Percentiles rank a stretch among this genome's conserved stretches.
These are phyloP conservation scores for Platycnemis pennipes DNA, from an alignment of 2,888 invertebrate genomes.

Conservation along the genomic window DNA sequence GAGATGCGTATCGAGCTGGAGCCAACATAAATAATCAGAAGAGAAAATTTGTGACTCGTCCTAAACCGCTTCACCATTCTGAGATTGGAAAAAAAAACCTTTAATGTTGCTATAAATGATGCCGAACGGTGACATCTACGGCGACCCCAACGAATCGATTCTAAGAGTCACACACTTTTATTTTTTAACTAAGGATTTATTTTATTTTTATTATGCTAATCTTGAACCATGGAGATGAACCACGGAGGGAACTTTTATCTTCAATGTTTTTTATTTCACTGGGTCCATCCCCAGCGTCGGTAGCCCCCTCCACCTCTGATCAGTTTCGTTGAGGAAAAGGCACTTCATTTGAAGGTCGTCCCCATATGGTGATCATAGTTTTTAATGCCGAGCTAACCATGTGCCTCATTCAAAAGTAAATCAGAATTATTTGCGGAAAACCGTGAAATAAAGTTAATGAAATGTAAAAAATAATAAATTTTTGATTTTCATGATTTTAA, in stretches of 20 bases:
- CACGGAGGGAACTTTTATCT: neutral
- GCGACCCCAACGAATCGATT: neutral
- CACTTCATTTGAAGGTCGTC: neutral
- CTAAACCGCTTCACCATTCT: neutral
- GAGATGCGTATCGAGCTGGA: neutral
- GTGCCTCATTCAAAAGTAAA: no score
- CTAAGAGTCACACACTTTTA: neutral
- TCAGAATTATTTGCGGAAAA: no score
- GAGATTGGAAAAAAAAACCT: neutral
- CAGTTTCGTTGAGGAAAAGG: neutral
- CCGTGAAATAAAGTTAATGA: no score
- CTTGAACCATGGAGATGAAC: neutral
- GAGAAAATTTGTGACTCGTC: neutral
- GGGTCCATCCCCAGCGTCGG: neutral
- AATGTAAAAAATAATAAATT: no score
- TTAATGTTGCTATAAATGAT: slow-evolving; percentile 28
- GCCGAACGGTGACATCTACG: neutral
- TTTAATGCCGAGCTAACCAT: neutral
- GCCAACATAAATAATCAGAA: neutral
- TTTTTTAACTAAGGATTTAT: neutral
- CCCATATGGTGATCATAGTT: neutral
- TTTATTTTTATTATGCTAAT: neutral
- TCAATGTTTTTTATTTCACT: neutral
- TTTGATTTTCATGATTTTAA: no score
- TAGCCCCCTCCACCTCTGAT: neutral